Percentiles rank a stretch among this genome's conserved stretches.
Evolutionary conservation across 2,888 invertebrate genomes (phyloP).

Genomic region (Dryobotodes eremita): DNA sequence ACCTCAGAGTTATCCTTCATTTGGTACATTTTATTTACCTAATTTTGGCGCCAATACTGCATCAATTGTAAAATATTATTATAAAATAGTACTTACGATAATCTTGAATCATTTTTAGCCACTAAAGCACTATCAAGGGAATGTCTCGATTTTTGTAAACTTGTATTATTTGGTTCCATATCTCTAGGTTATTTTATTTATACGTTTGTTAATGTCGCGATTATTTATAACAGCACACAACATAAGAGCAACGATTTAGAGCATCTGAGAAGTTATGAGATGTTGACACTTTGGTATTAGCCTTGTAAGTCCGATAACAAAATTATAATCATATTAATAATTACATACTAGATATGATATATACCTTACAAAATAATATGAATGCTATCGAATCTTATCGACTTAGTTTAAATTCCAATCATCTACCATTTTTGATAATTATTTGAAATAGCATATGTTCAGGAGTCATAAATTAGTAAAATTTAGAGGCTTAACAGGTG

Average conservation of each 20-base stretch:
- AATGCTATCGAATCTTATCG: constrained; percentile 63
- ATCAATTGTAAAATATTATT: neutral
- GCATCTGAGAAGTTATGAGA: constrained; percentile 50
- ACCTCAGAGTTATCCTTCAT: neutral
- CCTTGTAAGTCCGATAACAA: constrained; percentile 65
- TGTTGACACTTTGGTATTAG: constrained; percentile 58
- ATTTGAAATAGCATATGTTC: constrained; percentile 17
- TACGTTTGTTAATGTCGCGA: constrained; percentile 10
- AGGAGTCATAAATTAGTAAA: constrained; percentile 1
- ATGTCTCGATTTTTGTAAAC: constrained; percentile 48
- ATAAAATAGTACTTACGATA: constrained; percentile 52
- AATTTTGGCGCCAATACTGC: neutral
- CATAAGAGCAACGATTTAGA: constrained; percentile 51
- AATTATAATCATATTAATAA: constrained; percentile 65
- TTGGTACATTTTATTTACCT: neutral
- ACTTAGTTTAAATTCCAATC: constrained; percentile 45
- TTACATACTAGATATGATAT: constrained; percentile 61
- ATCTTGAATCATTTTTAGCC: constrained; percentile 39
- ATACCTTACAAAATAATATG: constrained; percentile 53
- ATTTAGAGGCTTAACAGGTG: neutral
- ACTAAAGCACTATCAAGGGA: constrained; percentile 54
- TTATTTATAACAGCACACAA: constrained; percentile 41
- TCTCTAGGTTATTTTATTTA: constrained; percentile 6
- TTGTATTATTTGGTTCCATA: constrained; percentile 52
- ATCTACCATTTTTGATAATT: constrained; percentile 39